Base-by-base conservation (phyloP, 2,888 invertebrate species). In the Cenopis cana region DNA sequence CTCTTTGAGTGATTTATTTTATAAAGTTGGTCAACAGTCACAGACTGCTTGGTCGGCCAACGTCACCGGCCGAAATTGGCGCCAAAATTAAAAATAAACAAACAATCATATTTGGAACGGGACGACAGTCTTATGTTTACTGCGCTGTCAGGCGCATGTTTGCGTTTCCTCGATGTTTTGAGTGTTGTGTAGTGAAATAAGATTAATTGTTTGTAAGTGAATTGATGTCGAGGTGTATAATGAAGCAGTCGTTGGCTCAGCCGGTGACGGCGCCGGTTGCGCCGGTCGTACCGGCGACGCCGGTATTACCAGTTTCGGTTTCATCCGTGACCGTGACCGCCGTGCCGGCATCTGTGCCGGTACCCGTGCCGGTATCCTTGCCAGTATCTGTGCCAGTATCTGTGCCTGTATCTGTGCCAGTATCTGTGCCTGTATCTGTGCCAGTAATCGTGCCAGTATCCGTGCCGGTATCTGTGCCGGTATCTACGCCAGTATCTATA, bases 81-180 rank as follows among this genome's bases (percentile, higher is more conserved):
- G 91, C 91, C 92, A 92, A 91, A 90, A 85, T 89, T 92, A 93
- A 93, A 93, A 92, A 93, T 92, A 92, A 93, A 92, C 87, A 90
- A 90, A 91, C 86, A 88, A 80, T 90, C 93, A 89, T 85, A 89
- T 89, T 93, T 91, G 88, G 91, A 93, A 90, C 90, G 82, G 76
- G 81, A 75, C 90, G 91, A 88, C 91, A 92, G 93, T 93, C 92
- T 83, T 77, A 88, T 92, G 91, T 93, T 93, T 89, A 88, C 86
- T 84, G 83, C 84, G 84, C 80, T 86, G 89, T 89, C 84, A 84
- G 82, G 80, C 78, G 83, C 82, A 82, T 83, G 79, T 81, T 78
- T 76, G 78, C 78, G 74, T 81, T 62, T 81, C 81, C 78, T 76
- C 71, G 76, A 57, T 72, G 69, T 68, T 73, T 74, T 65, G 79